A percentile compares a stretch with the other conserved stretches of the same genome.
Evolutionary conservation across 2,797 vertebrate species (phyloP).

Genomic region (Clangula hyemalis): DNA sequence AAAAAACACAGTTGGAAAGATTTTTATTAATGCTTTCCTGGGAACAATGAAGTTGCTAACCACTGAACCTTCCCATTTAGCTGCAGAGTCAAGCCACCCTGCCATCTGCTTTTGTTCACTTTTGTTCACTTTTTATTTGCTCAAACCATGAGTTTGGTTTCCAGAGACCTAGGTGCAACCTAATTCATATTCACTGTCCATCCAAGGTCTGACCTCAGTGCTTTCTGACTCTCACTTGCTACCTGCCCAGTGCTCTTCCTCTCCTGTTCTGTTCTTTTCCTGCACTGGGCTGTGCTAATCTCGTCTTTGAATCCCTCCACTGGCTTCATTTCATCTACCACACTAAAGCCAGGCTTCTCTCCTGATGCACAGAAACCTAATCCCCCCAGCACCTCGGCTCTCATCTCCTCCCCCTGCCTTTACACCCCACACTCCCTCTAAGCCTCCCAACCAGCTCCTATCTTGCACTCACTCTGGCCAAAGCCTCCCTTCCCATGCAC

Average conservation of each 20-base stretch:
- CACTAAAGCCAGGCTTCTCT: background rate
- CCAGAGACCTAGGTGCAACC: background rate
- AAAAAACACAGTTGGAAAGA: background rate
- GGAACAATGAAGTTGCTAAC: background rate
- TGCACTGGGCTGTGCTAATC: background rate
- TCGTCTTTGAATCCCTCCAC: background rate
- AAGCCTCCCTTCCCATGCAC: background rate
- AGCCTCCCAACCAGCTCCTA: background rate
- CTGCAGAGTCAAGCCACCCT: background rate
- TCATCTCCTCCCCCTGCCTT: background rate
- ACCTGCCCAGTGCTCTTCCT: background rate
- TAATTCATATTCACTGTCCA: background rate
- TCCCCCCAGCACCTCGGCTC: background rate
- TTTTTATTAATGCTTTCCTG: background rate
- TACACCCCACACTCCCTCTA: background rate
- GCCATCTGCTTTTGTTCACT: conserved; percentile 12
- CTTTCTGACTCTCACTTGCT: background rate
- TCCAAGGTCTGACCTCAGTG: background rate
- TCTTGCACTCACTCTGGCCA: background rate
- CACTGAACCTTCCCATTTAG: background rate
- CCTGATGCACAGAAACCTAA: background rate
- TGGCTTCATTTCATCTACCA: background rate
- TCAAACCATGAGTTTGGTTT: background rate
- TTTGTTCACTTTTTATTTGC: background rate
- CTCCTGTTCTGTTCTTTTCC: background rate